A percentile compares a stretch with the other conserved stretches of the same genome.
These are phyloP conservation scores for Apostichopus parvimensis DNA, from an alignment of 35 echinoderm and acorn worm genomes.

Conservation along the genomic window DNA sequence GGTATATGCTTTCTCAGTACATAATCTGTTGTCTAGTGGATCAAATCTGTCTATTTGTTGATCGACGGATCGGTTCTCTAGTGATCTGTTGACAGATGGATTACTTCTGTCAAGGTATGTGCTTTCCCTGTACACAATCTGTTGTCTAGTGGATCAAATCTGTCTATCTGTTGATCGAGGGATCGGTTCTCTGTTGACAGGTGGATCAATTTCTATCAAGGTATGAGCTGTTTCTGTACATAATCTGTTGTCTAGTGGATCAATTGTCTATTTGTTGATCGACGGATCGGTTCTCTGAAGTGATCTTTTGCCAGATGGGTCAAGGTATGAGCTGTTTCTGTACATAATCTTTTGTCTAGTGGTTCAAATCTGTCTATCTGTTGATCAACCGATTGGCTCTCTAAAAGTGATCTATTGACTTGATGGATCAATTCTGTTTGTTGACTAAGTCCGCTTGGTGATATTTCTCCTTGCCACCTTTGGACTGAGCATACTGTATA, in stretches of 20 bases:
- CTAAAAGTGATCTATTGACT: not conserved
- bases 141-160: not conserved
- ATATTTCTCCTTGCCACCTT: too few relatives aligned
- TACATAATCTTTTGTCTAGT: too few relatives aligned
- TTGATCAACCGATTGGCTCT: too few relatives aligned
- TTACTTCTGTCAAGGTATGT: not conserved
- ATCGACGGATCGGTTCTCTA: not conserved
- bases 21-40: not conserved
- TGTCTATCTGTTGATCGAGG: not conserved
- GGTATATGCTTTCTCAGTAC: not conserved
- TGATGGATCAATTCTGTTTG: not conserved
- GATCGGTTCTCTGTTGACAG: not conserved
- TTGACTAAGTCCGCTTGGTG: too few relatives aligned
- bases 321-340: too few relatives aligned
- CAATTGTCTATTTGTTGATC: too few relatives aligned
- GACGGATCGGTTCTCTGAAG: too few relatives aligned
- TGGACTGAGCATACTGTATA: too few relatives aligned
- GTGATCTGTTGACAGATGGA: not conserved
- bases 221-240: not conserved
- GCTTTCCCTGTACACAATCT: not conserved
- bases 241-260: not conserved
- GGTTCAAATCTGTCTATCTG: too few relatives aligned
- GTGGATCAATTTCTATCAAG: not conserved
- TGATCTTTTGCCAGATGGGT: too few relatives aligned
- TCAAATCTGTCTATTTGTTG: not conserved